Base-by-base conservation (phyloP, 2,888 invertebrate species). In the Sclerodermus sp. region DNA sequence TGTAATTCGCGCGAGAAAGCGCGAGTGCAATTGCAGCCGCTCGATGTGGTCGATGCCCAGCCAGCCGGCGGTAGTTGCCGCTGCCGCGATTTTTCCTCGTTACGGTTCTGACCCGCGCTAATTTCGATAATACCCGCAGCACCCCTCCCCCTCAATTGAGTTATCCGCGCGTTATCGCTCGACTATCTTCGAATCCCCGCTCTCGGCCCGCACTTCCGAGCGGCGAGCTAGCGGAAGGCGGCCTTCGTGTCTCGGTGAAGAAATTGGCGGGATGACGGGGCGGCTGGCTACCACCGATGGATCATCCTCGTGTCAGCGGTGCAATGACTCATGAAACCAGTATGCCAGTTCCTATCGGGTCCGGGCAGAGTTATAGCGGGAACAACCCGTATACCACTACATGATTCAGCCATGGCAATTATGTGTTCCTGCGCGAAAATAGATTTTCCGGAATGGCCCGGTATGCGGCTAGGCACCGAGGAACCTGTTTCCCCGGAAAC, bases 381-480 rank as follows among this genome's bases (percentile, higher is more conserved):
- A 23, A 1, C 42, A n/a, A 8, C 23, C 23, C 23, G 44, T n/a
- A 34, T 44, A 8, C 23, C 23, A 3, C 34, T n/a, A 34, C 34
- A 12, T 60, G 59, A 64, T 64, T 61, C 60, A 59, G 60, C 53
- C 18, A n/a, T 55, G 52, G 60, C 62, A 63, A 63, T 63, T 63
- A 63, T 36, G 44, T 10, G 18, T 15, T 15, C n/a, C 32, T 10
- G 14, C 30, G 14, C 30, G 47, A 43, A 58, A 58, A 58, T 58
- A 56, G 57, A 57, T 49, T 56, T 48, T 43, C 53, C 30, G 49
- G 57, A 48, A 51, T 42, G 34, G 31, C 45, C n/a, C 36, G 44
- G 2, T 36, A 13, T 34, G 23, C 12, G 17, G 41, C 44, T 34
- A n/a, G 4, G 6, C 50, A 29, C 47, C 39, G 49, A 32, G 53